A percentile compares a stretch with the other conserved stretches of the same genome.
phyloP scores from a whole-genome alignment of 2,888 invertebrate species.

The Amphipoea lucens region DNA sequence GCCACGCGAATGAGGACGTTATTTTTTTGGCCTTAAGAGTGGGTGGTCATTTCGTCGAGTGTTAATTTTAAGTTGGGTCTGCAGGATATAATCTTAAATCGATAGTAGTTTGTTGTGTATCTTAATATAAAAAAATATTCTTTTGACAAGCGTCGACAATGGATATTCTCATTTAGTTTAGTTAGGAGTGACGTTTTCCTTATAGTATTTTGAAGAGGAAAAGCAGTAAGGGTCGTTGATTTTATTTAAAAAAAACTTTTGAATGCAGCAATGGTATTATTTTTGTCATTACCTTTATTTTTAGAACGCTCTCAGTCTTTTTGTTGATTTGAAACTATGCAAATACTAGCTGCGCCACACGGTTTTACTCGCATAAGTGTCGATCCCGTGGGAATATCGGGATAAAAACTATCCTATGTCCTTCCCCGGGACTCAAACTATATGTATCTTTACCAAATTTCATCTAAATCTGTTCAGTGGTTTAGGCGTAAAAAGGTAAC shows the following conservation, averaged over 20 bases:
- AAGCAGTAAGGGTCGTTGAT: too few species aligned
- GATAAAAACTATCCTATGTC: too few species aligned
- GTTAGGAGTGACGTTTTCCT: slow-evolving; percentile 10
- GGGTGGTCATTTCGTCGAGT: neutral
- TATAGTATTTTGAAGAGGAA: slow-evolving; percentile 16
- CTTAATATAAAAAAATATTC: slow-evolving; percentile 52
- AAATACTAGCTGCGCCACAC: neutral
- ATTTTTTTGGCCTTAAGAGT: rapidly evolving
- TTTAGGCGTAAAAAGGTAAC: too few species aligned
- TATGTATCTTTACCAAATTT: too few species aligned
- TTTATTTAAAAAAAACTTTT: too few species aligned
- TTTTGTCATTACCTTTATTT: neutral
- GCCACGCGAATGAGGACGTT: slow-evolving; percentile 43
- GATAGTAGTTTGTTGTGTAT: slow-evolving; percentile 67
- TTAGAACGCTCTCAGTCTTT: neutral
- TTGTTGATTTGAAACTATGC: neutral
- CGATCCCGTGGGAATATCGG: too few species aligned
- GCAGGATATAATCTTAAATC: slow-evolving; percentile 71
- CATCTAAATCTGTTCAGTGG: too few species aligned
- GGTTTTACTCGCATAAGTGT: too few species aligned
- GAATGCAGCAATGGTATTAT: neutral
- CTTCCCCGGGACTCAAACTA: too few species aligned
- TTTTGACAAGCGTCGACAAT: slow-evolving; percentile 52
- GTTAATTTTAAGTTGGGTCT: neutral
- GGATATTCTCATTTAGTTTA: slow-evolving; percentile 39